phyloP scores from a whole-genome alignment of 2,113 vertebrate genomes.

The Arizona elegans region DNA sequence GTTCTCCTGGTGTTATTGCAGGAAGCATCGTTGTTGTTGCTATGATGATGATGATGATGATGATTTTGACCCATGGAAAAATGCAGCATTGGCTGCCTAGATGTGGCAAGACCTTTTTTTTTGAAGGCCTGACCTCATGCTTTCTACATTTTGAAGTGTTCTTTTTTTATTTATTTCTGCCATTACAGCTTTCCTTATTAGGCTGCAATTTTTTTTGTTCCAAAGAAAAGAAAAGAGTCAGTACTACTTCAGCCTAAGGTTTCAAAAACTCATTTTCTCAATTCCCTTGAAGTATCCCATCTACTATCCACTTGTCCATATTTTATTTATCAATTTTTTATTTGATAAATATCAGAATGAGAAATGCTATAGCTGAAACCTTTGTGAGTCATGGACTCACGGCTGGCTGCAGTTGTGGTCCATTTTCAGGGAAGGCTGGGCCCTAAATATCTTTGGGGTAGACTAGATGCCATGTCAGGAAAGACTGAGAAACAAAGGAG shows the following conservation, averaged over 20 bases:
- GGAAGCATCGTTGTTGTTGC: too few relatives aligned
- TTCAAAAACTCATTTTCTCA: neutral
- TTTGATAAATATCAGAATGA: conserved; percentile 20
- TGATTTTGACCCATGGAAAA: neutral
- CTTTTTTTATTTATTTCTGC: rapidly evolving
- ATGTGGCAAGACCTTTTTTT: neutral
- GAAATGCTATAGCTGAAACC: conserved; percentile 60
- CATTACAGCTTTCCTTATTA: neutral
- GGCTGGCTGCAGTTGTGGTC: conserved; percentile 59
- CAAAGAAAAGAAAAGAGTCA: neutral
- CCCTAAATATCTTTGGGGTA: conserved; percentile 52
- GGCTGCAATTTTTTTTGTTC: neutral
- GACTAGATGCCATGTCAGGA: conserved; percentile 47
- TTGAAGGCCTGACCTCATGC: neutral
- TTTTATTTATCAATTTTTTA: too few relatives aligned
- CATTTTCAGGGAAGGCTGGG: conserved; percentile 56
- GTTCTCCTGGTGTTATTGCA: too few relatives aligned
- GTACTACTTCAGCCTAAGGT: neutral
- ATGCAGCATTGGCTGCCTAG: neutral
- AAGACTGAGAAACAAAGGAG: conserved; percentile 41
- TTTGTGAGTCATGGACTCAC: conserved; percentile 49
- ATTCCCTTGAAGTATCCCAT: neutral
- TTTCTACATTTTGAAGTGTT: neutral
- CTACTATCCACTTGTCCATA: conserved; percentile 19
- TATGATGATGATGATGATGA: too few relatives aligned